Base-by-base conservation (phyloP, 2,888 invertebrate genomes). In the Drosophila demipolita region DNA sequence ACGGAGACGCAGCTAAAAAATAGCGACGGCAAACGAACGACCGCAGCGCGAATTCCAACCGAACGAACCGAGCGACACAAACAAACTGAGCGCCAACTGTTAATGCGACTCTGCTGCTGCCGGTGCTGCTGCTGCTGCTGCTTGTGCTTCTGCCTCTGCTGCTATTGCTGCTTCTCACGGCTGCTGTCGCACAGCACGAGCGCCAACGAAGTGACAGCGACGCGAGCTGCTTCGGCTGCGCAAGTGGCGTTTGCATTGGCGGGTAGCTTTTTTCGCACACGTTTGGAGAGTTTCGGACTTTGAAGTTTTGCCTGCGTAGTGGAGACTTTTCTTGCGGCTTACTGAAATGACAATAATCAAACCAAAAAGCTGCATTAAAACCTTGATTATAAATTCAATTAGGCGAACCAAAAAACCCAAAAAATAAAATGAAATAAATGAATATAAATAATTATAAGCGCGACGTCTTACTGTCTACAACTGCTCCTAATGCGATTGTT, bases 341-440 rank as follows among this genome's bases (percentile, higher is more conserved):
- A 61, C 88, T 85, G 89, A 89, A 85, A 89, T 80, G 73, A 87
- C 73, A 76, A 83, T 57, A 58, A 78, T 62, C 49, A 71, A 66
- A 69, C 74, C 62, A 68, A 80, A 79, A 74, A 73, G 73, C 75
- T 68, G 76, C 75, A 76, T 78, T 78, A 87, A 89, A 89, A 78
- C 85, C 89, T 85, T 85, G 85, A 84, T 89, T 87, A 87, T 89
- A 82, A 82, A 87, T 82, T 89, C 90, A 85, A 87, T 87, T 85
- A 89, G 84, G 67, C 73, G 58, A 58, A 63, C 73, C n/a, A 52
- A 54, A 52, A 62, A 48, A 55, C 32, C 6, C 29, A 45, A 38
- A 53, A 11, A 62, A 52, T 66, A 59, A 32, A 60, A 49, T 65
- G 50, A 38, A 59, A 42, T 33, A 40, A 52, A 23, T 54, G 59